Conservation (phyloP, 2,113 vertebrate genomes). For the Saccopteryx bilineata region DNA sequence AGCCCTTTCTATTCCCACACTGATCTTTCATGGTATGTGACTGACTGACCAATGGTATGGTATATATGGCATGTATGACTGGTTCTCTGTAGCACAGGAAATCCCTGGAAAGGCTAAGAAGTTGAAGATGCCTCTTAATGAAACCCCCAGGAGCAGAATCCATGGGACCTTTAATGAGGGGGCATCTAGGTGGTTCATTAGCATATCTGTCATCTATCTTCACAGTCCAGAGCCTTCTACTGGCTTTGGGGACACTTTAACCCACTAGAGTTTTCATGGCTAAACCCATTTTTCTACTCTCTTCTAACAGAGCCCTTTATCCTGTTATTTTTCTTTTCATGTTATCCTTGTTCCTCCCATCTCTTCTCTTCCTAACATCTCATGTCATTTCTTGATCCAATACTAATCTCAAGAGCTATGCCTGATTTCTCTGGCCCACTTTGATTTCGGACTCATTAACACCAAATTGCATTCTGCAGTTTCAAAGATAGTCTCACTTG, state of each 20-base stretch:
- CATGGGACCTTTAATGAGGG: background rate
- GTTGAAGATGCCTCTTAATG: background rate
- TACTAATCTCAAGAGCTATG: background rate
- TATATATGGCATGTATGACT: background rate
- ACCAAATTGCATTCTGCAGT: background rate
- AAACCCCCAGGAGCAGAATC: too few relatives aligned
- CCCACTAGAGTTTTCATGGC: background rate
- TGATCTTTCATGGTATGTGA: background rate
- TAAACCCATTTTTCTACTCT: background rate
- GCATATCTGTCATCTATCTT: rapidly evolving
- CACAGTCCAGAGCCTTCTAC: background rate
- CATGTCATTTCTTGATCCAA: conserved; percentile 6
- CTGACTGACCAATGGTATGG: background rate
- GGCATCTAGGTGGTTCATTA: rapidly evolving
- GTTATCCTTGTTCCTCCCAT: background rate
- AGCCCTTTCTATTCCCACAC: background rate
- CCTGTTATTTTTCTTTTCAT: background rate
- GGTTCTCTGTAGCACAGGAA: background rate
- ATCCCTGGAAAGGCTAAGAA: background rate
- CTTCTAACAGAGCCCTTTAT: background rate
- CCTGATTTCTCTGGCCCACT: background rate
- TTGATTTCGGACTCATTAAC: background rate
- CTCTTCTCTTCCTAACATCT: background rate
- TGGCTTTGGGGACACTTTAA: background rate
- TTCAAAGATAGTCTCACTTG: background rate